Base-by-base conservation (phyloP, 2,797 vertebrate species). In the Momotus momota region DNA sequence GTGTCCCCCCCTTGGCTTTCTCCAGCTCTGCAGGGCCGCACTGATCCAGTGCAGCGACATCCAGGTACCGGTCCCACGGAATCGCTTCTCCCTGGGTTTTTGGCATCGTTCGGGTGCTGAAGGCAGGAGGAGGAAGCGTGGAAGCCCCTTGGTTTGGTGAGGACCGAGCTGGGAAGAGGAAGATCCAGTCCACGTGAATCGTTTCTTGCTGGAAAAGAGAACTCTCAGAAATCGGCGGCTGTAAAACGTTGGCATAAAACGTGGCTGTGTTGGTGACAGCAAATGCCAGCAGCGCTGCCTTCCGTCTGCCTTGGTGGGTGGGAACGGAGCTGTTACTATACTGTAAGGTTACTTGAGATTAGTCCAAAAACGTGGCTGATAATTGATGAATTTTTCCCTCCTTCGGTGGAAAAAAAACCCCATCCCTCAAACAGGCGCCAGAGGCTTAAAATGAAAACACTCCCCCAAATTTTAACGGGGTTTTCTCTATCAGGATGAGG, bases 141-240 rank as follows among this genome's bases (percentile, higher is more conserved):
- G 66, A 16, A 69, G 15, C 2, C 4, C 1, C 8, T 41, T 6
- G 11, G n/a, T 85, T 10, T 49, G 81, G 62, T 35, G 70, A 58
- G 15, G 41, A 6, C 2, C 2, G 60, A 33, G 60, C 3, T 40
- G 61, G 31, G 74, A 52, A 41, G 46, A 2, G 49, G 33, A 33
- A 29, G 49, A 2, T 73, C 65, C 6, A 0, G 65, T 65, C 84
- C 49, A 2, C 6, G 81, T 17, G 86, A 40, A 26, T 41, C 0
- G 13, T 85, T 94, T 86, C 96, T 90, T 96, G 81, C 81, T 94
- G 40, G 92, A 94, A 93, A 87, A 31, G 72, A 93, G 94, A 45
- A 69, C 27, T 67, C 96, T 60, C 75, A 3, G 49, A 17, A 48
- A 19, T 33, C 21, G 31, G 3, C 29, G 61, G 31, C 49, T 57